These are phyloP conservation scores for Lepus europaeus DNA, from an alignment of 2,113 vertebrate species.

Conservation along the genomic window DNA sequence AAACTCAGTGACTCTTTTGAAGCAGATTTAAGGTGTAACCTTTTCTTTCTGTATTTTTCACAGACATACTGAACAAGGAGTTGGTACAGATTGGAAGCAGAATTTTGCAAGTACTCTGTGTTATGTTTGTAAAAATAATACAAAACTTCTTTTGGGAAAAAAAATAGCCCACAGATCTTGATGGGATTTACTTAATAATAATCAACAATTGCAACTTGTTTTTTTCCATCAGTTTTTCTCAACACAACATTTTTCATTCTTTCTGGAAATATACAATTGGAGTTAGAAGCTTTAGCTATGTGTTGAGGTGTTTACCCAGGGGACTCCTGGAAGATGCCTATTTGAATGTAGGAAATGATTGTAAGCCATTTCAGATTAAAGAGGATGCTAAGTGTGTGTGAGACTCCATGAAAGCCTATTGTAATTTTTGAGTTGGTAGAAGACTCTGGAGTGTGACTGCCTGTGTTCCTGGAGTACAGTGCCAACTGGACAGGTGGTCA, in stretches of 20 bases:
- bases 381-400: background rate
- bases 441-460: background rate
- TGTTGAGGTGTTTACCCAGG: background rate
- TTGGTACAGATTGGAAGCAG: background rate
- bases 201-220: background rate
- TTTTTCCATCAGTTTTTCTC: background rate
- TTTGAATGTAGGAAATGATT: background rate
- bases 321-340: background rate
- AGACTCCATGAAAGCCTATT: background rate
- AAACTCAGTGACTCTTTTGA: background rate
- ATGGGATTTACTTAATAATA: slow-evolving; percentile 44
- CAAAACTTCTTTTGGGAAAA: background rate
- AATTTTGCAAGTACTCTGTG: background rate
- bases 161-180: background rate
- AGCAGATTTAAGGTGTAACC: background rate
- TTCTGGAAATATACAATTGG: background rate
- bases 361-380: background rate
- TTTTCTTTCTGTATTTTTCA: slow-evolving; percentile 21
- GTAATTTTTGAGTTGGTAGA: background rate
- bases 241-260: background rate
- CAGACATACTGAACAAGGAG: slow-evolving; percentile 15
- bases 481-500: background rate
- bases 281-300: background rate
- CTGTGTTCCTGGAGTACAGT: background rate
- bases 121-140: background rate